These are phyloP conservation scores for Tuta absoluta DNA, from an alignment of 2,888 invertebrate species.

Conservation along the genomic window DNA sequence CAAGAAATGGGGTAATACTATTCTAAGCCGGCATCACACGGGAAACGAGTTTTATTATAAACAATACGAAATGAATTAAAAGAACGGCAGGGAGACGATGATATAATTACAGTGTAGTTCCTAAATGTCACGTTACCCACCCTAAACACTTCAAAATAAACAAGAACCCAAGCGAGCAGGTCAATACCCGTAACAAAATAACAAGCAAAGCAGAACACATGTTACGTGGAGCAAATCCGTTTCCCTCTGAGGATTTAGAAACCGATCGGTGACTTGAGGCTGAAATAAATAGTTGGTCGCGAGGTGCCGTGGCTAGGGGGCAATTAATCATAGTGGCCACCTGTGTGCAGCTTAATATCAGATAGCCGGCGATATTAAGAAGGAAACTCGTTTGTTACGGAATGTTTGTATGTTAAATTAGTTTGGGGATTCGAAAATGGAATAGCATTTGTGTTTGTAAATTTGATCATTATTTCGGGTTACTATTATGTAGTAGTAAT, in stretches of 20 bases:
- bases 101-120: not conserved
- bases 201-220: slow-evolving; percentile 11
- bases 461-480: no score
- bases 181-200: slow-evolving; percentile 11
- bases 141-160: not conserved
- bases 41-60: no score
- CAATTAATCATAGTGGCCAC: slow-evolving; percentile 43
- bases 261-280: slow-evolving; percentile 21
- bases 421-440: not conserved
- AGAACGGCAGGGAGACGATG: no score
- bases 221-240: slow-evolving; percentile 19
- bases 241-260: slow-evolving; percentile 18
- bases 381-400: not conserved
- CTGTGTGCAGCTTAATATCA: slow-evolving; percentile 46
- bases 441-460: no score
- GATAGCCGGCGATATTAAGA: slow-evolving; percentile 33
- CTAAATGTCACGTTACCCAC: not conserved
- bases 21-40: no score
- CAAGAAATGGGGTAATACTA: no score
- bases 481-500: no score
- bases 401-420: not conserved
- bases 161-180: not conserved
- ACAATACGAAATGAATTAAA: no score
- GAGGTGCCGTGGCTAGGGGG: slow-evolving; percentile 38
- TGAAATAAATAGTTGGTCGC: slow-evolving; percentile 61